phyloP scores from a whole-genome alignment of 2,797 vertebrate genomes.

The Gadopsis marmoratus region DNA sequence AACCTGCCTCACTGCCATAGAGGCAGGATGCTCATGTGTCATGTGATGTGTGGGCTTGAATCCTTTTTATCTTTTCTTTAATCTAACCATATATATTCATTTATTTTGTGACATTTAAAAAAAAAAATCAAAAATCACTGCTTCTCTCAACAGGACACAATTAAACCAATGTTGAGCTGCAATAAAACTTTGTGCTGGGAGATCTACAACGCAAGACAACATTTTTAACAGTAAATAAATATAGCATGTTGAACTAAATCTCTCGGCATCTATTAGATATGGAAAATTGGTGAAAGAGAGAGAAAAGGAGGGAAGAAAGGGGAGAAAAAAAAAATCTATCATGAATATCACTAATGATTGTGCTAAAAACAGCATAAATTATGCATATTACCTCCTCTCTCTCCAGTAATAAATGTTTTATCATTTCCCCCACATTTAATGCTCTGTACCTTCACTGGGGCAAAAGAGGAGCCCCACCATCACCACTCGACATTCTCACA shows the following conservation, averaged over 20 bases:
- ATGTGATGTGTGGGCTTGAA: constrained; percentile 91
- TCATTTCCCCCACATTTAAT: constrained; percentile 98
- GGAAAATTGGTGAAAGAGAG: constrained; percentile 83
- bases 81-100: constrained; percentile 93
- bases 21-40: constrained; percentile 88
- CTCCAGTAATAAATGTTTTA: constrained; percentile 99
- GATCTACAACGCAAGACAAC: constrained; percentile 73
- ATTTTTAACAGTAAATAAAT: constrained; percentile 90
- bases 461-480: constrained; percentile 90
- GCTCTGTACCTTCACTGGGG: constrained; percentile 93
- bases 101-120: constrained; percentile 93
- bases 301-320: constrained; percentile 46
- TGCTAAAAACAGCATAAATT: constrained; percentile 99
- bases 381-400: constrained; percentile 99
- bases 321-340: constrained; percentile 93
- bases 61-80: constrained; percentile 82
- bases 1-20: constrained; percentile 93
- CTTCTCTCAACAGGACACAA: constrained; percentile 90
- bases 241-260: constrained; percentile 94
- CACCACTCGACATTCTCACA: constrained; percentile 91
- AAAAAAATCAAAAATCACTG: constrained; percentile 76
- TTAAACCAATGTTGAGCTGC: constrained; percentile 89
- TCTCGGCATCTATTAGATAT: constrained; percentile 92
- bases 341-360: constrained; percentile 99
- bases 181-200: constrained; percentile 91